phyloP scores from a whole-genome alignment of 2,888 invertebrate genomes.

The Ophion ventricosus region DNA sequence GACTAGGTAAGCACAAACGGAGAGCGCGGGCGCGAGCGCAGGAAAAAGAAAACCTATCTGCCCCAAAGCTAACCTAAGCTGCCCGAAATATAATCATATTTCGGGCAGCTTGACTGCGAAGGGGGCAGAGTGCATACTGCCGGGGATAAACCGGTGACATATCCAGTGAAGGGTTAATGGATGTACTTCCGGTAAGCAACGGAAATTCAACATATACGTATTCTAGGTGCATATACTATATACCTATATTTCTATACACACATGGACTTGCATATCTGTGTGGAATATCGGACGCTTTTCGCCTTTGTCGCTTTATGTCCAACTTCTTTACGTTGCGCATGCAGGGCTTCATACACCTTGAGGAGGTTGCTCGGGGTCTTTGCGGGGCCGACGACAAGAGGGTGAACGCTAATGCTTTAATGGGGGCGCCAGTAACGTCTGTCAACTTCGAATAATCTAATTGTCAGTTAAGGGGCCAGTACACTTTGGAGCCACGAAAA shows the following conservation, averaged over 20 bases:
- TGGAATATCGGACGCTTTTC: constrained; percentile 44
- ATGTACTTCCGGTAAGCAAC: constrained; percentile 62
- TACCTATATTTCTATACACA: background rate
- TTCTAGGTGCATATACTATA: constrained; percentile 14
- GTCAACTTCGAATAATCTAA: no score
- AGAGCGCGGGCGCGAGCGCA: background rate
- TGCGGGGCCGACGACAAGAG: no score
- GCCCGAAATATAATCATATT: constrained; percentile 51
- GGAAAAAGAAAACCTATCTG: constrained; percentile 31
- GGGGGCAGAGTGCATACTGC: constrained; percentile 53
- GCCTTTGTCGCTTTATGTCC: background rate
- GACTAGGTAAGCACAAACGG: constrained; percentile 25
- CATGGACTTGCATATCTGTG: constrained; percentile 30
- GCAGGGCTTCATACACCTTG: background rate
- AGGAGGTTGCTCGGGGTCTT: no score
- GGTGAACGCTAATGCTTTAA: no score
- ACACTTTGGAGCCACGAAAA: no score
- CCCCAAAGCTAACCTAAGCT: no score
- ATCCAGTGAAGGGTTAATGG: constrained; percentile 64
- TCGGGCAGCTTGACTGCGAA: constrained; percentile 47
- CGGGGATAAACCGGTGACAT: constrained; percentile 62
- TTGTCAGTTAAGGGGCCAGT: no score
- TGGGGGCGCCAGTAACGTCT: no score
- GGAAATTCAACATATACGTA: constrained; percentile 47
- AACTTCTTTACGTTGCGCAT: background rate